Base-by-base conservation (phyloP, 2,113 vertebrate species). In the Hemibagrus wyckioides region DNA sequence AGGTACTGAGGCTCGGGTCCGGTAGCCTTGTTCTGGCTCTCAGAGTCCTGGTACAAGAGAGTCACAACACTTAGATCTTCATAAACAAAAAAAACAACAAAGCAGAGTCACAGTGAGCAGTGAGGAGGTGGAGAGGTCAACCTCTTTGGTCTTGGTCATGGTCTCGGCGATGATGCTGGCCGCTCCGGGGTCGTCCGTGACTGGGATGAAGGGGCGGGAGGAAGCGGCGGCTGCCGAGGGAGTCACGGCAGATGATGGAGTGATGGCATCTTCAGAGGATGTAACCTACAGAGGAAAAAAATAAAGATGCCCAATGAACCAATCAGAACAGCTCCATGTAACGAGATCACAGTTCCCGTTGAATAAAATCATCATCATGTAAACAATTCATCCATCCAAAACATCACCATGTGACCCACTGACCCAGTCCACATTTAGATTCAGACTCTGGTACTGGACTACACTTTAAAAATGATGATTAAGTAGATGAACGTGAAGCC, bases 121-220 rank as follows among this genome's bases (percentile, higher is more conserved):
- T 39, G 21, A 54, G n/a, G n/a, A n/a, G n/a, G n/a, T n/a, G 39
- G 23, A 0, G 23, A n/a, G 2, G 7, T 76, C 25, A 63, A 92
- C 95, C 94, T 98, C 98, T 96, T 99, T 99, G 63, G 98, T 98
- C 94, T 99, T 99, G 69, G 98, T 98, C 98, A 99, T 99, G 85
- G 98, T 99, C 92, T 99, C 98, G 19, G 98, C 98, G 81, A 99
- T 99, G 92, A 99, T 99, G 94, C 97, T 99, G 89, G 98, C 98
- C 36, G 98, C 98, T 90, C 98, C 97, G 0, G 97, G 98, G 92
- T 99, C 98, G 90, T 99, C 98, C 0, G 98, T 99, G 89, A 99
- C 98, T 0, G 98, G 98, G 90, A 99, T 99, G 91, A 99, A 99
- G 30, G 98, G 98, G 44, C 98, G 97, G 0, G 97, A 97, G 19